Percentiles rank a stretch among this genome's conserved stretches.
phyloP scores from a whole-genome alignment of 2,797 vertebrate species.

The Myoxocephalus aenaeus region DNA sequence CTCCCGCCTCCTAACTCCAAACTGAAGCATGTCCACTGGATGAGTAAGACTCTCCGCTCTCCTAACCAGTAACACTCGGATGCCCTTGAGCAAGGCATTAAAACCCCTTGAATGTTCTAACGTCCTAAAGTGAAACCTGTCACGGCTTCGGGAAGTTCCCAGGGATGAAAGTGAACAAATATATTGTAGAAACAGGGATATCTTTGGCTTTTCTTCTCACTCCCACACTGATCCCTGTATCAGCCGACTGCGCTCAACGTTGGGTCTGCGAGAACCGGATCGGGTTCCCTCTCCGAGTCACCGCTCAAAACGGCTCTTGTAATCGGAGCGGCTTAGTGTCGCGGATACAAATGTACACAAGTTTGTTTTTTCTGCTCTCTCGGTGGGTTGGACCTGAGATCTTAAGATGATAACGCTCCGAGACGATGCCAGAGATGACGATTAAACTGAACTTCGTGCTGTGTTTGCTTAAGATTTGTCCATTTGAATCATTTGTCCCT shows the following conservation, averaged over 20 bases:
- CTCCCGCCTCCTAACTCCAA: conserved; percentile 4
- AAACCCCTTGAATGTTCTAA: background rate
- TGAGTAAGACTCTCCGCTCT: conserved; percentile 16
- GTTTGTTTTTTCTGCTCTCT: conserved; percentile 19
- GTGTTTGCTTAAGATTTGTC: conserved; percentile 51
- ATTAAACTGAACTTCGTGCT: conserved; percentile 42
- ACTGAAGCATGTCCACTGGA: conserved; percentile 6
- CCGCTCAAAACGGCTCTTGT: conserved; percentile 23
- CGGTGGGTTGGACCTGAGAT: conserved; percentile 36
- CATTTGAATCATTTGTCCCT: conserved; percentile 40
- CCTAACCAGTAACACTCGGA: conserved; percentile 7
- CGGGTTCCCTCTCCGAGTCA: conserved; percentile 44
- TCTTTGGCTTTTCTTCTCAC: conserved; percentile 59
- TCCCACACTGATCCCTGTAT: conserved; percentile 45
- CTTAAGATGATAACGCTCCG: conserved; percentile 46
- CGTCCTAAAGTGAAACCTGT: background rate
- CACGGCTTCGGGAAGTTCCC: conserved; percentile 24
- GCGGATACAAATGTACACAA: conserved; percentile 39
- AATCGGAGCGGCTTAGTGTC: conserved; percentile 29
- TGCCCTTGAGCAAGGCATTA: conserved; percentile 36
- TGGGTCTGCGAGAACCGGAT: conserved; percentile 27
- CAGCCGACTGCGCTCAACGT: conserved; percentile 17
- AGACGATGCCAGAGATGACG: conserved; percentile 48
- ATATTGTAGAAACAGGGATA: conserved; percentile 42
- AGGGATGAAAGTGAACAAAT: conserved; percentile 5